phyloP scores from a whole-genome alignment of 23 tunicate genomes.

The Aplidium turbinatum region DNA sequence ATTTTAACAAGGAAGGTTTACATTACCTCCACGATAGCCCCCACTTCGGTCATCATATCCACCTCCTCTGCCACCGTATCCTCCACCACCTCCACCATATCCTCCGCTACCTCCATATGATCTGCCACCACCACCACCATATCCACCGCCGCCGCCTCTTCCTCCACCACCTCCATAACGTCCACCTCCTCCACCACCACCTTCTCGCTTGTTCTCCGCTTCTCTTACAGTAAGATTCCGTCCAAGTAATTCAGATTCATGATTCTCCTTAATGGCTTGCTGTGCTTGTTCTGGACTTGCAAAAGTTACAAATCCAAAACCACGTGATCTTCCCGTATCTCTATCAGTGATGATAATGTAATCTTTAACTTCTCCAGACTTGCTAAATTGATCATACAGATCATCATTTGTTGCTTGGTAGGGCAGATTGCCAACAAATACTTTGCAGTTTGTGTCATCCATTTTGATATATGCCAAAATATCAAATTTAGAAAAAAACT shows the following conservation, averaged over 20 bases:
- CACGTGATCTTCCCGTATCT: conserved; percentile 62
- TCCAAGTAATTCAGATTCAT: conserved; percentile 29
- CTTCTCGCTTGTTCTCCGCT: conserved; percentile 30
- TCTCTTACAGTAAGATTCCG: conserved; percentile 35
- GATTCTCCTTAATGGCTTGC: conserved; percentile 17
- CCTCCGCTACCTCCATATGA: neutral
- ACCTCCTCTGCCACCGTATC: too few species aligned
- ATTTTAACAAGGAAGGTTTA: too few species aligned
- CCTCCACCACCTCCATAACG: conserved; percentile 6
- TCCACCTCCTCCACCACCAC: conserved; percentile 52
- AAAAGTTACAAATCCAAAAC: conserved; percentile 70
- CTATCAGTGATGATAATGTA: conserved; percentile 44
- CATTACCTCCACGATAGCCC: too few species aligned
- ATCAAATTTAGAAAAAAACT: too few species aligned
- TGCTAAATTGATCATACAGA: conserved; percentile 7
- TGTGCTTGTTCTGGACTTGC: conserved; percentile 7
- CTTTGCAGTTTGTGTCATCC: conserved; percentile 18
- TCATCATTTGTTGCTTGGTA: conserved; percentile 37
- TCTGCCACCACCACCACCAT: conserved; percentile 8
- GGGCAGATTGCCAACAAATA: conserved; percentile 71
- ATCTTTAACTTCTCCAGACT: conserved; percentile 30
- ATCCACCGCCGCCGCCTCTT: conserved; percentile 14
- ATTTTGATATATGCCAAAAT: too few species aligned
- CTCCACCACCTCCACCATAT: conserved; percentile 12
- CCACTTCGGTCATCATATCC: too few species aligned